phyloP scores from a whole-genome alignment of 2,888 invertebrate genomes.

The Cryptosula pallasiana region DNA sequence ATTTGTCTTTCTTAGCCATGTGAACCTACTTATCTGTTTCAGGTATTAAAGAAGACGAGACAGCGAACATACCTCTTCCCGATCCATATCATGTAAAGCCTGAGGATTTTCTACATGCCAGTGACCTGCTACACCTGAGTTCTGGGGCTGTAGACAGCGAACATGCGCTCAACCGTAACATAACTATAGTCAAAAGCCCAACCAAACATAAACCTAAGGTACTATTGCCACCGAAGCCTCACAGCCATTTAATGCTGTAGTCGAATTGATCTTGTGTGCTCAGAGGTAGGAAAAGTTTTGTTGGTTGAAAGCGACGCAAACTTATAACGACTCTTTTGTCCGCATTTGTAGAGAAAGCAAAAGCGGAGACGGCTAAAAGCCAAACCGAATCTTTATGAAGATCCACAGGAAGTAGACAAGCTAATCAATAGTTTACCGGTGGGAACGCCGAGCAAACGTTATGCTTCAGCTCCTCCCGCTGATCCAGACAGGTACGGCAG shows the following conservation, averaged over 20 bases:
- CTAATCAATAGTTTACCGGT: not conserved
- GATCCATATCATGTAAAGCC: slow-evolving; percentile 22
- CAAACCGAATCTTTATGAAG: not conserved
- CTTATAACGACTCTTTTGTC: not conserved
- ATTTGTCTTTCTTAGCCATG: no score
- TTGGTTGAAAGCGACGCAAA: no score
- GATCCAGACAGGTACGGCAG: not conserved
- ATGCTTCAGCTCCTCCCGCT: not conserved
- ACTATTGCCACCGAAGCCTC: no score
- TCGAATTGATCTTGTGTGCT: no score
- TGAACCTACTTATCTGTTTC: no score
- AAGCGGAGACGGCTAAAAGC: not conserved
- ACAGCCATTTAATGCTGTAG: no score
- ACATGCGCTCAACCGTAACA: not conserved
- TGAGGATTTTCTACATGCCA: slow-evolving; percentile 17
- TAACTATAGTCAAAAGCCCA: not conserved
- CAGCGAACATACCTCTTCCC: not conserved
- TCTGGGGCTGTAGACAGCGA: not conserved
- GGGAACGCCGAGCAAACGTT: not conserved
- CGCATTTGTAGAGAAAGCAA: not conserved
- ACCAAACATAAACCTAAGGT: not conserved
- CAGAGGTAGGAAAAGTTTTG: no score
- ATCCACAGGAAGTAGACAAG: not conserved
- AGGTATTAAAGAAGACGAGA: not conserved
- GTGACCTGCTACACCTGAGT: slow-evolving; percentile 17